phyloP scores from a whole-genome alignment of 1,140 invertebrate species.

The Papilio aristodemus region DNA sequence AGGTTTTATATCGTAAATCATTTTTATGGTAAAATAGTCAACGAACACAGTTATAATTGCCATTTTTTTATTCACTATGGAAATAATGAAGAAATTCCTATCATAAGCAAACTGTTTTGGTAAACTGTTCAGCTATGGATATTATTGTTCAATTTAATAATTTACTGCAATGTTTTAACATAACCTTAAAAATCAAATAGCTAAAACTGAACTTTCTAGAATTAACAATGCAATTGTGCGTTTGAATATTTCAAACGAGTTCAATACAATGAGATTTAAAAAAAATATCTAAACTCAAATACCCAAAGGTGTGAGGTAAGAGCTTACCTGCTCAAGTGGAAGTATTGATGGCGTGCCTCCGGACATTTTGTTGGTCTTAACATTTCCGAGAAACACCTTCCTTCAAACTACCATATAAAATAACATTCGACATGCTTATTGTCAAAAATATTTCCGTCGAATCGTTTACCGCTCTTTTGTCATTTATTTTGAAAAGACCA shows the following conservation, averaged over 20 bases:
- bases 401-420: constrained; percentile 14
- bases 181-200: too few species aligned
- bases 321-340: constrained; percentile 28
- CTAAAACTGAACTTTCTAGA: background rate
- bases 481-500: constrained; percentile 8
- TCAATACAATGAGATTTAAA: background rate
- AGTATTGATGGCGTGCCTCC: constrained; percentile 27
- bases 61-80: too few species aligned
- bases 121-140: too few species aligned
- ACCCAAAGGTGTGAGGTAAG: constrained; percentile 13
- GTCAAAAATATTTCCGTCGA: background rate
- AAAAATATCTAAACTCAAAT: background rate
- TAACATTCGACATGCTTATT: constrained; percentile 20
- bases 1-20: too few species aligned
- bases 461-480: constrained; percentile 4
- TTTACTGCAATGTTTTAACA: too few species aligned
- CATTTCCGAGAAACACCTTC: constrained; percentile 26
- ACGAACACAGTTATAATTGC: too few species aligned
- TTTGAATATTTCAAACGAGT: background rate
- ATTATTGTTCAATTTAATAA: too few species aligned
- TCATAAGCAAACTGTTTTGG: too few species aligned
- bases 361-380: constrained; percentile 13
- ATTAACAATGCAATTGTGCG: background rate
- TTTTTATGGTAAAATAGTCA: too few species aligned
- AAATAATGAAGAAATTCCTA: too few species aligned